Base-by-base conservation (phyloP, 1,140 invertebrate genomes). In the Nebria ingens region DNA sequence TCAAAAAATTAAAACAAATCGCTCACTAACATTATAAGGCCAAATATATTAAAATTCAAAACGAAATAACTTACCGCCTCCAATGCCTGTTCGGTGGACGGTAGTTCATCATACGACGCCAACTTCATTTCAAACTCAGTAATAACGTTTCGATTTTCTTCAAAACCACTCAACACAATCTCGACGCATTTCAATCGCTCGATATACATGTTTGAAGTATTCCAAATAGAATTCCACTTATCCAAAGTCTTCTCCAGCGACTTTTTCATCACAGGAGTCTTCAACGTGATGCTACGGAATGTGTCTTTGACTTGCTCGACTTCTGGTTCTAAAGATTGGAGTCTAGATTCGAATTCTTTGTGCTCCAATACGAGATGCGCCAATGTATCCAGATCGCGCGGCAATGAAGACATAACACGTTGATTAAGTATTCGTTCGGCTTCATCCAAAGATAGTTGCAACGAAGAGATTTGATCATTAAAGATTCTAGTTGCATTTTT, bases 121-220 rank as follows among this genome's bases (percentile, higher is more conserved):
- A 98, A 73, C 68, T 94, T 92, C 57, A 90, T 81, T 72, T 98
- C 95, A 62, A 96, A 87, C 61, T 95, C 90, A 12, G 87, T 89
- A 50, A 98, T 89, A 17, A 88, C 82, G 64, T 87, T 84, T 25
- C 85, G 82, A 54, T 93, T 87, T 61, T 96, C 93, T 59, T 97
- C 93, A 54, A 98, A 75, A 17, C 89, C 88, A 54, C 83, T 85
- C 17, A 98, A 74, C 2, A 96, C 84, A 22, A 89, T 86, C 68
- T 98, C 94, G 0, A 97, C 81, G 61, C 87, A 87, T 73, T 97
- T 98, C 57, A 98, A 76, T 61, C 84, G 81, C 68, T 97, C 92
- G 22, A 93, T 84, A 65, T 95, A 96, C 19, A 94, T 72, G 65
- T 86, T 85, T 38, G 89, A 92, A 53, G 87, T 75, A 54, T 85